Evolutionary conservation across 2,113 vertebrate species (phyloP), one percentile per base, ranked within the genome.

Genomic region (Bombycilla garrulus): DNA sequence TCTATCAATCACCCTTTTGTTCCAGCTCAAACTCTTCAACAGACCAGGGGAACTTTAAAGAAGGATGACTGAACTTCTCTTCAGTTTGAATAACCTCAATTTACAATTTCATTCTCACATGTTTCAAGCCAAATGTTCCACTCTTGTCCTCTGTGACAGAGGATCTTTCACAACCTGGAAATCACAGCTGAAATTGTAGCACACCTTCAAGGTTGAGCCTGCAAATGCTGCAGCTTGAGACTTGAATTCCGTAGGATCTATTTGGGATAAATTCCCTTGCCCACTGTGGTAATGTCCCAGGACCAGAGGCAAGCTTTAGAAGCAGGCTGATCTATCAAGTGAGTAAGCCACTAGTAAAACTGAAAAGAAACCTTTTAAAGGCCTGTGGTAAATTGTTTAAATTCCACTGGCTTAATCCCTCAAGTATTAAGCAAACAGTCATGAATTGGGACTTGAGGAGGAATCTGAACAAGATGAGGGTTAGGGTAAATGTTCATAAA

Each of bases 401-500:
- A 29, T 97, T 80, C 86, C n/a, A 23, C 33, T 84, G 54, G 38
- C 58, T 88, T 94, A 93, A 93, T 92, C 61, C 51, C 33, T 86
- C 60, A 91, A 91, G 86, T 90, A 86, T 88, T 95, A 96, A 92
- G 88, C 71, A 96, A 92, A 96, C 82, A 86, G 48, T 80, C 84
- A 80, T 60, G 65, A 90, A 83, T 9, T 67, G 22, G n/a, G 53
- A 87, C 36, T 88, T 80, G 77, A 89, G n/a, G 31, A 81, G 51
- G 51, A 84, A 84, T 92, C 44, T 91, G 83, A 91, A 67, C 51
- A 76, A 84, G 54, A 69, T 11, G 51, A 90, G 23, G 12, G n/a
- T 56, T 84, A 70, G 38, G 40, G 60, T 40, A 86, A 93, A 89
- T 71, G 57, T 74, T 92, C 57, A 1, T 85, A 88, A 90, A 93